phyloP scores from a whole-genome alignment of 2,113 vertebrate species.

The Ploceus nigricollis region DNA sequence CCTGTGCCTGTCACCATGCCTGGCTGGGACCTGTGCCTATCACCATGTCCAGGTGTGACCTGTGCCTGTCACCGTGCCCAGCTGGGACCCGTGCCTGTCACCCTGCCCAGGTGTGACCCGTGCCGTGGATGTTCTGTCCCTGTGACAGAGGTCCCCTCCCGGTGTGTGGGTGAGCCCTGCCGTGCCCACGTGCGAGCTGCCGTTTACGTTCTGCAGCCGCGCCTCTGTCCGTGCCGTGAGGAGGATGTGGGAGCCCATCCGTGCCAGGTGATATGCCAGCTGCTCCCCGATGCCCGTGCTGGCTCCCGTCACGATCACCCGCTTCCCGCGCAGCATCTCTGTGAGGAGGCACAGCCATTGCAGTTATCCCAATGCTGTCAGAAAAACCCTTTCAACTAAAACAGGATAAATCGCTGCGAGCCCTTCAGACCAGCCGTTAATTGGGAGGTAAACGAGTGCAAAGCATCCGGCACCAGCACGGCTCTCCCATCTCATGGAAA shows the following conservation, averaged over 20 bases:
- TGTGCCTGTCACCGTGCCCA: neutral
- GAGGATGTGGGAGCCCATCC: constrained; percentile 75
- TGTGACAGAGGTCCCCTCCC: rapidly evolving
- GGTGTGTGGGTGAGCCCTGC: neutral
- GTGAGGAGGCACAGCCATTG: neutral
- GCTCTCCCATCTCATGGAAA: neutral
- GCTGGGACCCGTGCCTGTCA: neutral
- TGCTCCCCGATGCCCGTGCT: constrained; percentile 78
- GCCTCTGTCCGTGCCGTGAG: constrained; percentile 73
- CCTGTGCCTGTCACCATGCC: neutral
- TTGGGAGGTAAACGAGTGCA: rapidly evolving
- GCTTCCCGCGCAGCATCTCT: constrained; percentile 79
- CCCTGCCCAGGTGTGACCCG: rapidly evolving
- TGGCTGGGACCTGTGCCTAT: rapidly evolving
- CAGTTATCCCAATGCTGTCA: neutral
- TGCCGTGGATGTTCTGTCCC: rapidly evolving
- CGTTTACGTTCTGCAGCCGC: constrained; percentile 72
- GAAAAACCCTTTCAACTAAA: neutral
- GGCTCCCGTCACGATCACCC: constrained; percentile 77
- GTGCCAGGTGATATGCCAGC: constrained; percentile 76
- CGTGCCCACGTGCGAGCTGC: rapidly evolving
- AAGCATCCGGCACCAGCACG: neutral
- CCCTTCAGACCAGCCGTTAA: neutral
- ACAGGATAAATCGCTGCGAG: rapidly evolving
- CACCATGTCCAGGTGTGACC: rapidly evolving